Conservation (phyloP, 2,797 vertebrate genomes). For the Adelosebastes latens region DNA sequence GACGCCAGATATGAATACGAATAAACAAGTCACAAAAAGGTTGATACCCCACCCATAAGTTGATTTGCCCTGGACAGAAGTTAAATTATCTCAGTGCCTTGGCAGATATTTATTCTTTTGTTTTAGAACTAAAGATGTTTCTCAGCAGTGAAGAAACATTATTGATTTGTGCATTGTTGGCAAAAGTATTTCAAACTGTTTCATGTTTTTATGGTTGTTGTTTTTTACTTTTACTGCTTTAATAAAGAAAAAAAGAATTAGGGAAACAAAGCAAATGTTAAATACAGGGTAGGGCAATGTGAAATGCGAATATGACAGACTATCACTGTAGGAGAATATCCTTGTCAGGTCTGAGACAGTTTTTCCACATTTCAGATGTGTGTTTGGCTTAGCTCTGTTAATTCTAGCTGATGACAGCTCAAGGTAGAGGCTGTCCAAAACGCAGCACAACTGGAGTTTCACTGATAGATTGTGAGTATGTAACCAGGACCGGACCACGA, state of each 20-base stretch:
- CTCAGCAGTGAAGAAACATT: neutral
- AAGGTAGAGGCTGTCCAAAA: slow-evolving; percentile 27
- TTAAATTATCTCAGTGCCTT: slow-evolving; percentile 22
- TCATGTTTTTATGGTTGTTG: neutral
- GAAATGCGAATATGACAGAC: neutral
- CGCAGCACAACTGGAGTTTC: slow-evolving; percentile 27
- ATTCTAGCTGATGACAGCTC: slow-evolving; percentile 51
- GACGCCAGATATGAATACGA: neutral
- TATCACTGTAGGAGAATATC: slow-evolving; percentile 11
- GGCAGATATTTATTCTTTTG: slow-evolving; percentile 5
- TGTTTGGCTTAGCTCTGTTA: slow-evolving; percentile 41
- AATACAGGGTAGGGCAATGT: neutral
- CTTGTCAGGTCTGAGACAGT: slow-evolving; percentile 23
- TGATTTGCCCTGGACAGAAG: slow-evolving; percentile 22
- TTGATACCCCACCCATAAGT: neutral
- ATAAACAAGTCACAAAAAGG: slow-evolving; percentile 10
- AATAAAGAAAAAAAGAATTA: neutral
- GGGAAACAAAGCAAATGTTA: neutral
- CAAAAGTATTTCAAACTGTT: slow-evolving; percentile 7
- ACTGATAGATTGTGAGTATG: slow-evolving; percentile 34
- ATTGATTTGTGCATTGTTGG: slow-evolving; percentile 10
- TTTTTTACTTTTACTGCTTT: neutral
- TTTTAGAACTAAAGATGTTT: slow-evolving; percentile 4
- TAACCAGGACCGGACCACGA: slow-evolving; percentile 15
- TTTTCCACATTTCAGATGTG: slow-evolving; percentile 45